Evolutionary conservation across 2,797 vertebrate genomes (phyloP).

Genomic region (Aplochiton taeniatus): DNA sequence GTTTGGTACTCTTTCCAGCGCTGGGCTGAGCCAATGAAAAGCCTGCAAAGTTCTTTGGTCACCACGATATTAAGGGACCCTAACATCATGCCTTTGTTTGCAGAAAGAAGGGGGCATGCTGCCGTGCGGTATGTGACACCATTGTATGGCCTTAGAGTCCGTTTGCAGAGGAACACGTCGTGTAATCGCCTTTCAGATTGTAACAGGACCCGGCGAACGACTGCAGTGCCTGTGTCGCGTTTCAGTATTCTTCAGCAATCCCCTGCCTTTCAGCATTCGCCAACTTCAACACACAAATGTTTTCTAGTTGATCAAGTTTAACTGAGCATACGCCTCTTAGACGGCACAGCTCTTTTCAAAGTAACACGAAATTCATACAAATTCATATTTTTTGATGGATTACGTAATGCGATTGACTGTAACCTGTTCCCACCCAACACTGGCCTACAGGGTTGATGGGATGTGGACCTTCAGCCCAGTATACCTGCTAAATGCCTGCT

Average conservation of each 20-base stretch:
- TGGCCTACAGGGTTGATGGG: no score
- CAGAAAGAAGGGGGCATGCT: conserved; percentile 35
- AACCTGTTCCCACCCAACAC: no score
- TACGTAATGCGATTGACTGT: no score
- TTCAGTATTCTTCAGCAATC: conserved; percentile 29
- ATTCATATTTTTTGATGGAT: no score
- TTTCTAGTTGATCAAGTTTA: no score
- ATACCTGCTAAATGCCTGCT: no score
- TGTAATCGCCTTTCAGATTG: conserved; percentile 44
- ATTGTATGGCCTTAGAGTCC: conserved; percentile 26
- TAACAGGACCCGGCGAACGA: conserved; percentile 49
- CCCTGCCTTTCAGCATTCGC: no score
- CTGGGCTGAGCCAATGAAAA: conserved; percentile 28
- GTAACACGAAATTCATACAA: no score
- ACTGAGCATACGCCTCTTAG: no score
- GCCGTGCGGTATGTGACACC: conserved; percentile 47
- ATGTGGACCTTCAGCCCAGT: no score
- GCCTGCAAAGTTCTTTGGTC: conserved; percentile 33
- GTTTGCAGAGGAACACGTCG: conserved; percentile 44
- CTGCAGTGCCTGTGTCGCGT: conserved; percentile 32
- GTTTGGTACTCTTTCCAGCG: neutral
- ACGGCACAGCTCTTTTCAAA: no score
- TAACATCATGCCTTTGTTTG: conserved; percentile 44
- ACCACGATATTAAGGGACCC: conserved; percentile 26
- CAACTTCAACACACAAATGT: no score